phyloP scores from a whole-genome alignment of 2,888 invertebrate species.

The Autographa pulchrina region DNA sequence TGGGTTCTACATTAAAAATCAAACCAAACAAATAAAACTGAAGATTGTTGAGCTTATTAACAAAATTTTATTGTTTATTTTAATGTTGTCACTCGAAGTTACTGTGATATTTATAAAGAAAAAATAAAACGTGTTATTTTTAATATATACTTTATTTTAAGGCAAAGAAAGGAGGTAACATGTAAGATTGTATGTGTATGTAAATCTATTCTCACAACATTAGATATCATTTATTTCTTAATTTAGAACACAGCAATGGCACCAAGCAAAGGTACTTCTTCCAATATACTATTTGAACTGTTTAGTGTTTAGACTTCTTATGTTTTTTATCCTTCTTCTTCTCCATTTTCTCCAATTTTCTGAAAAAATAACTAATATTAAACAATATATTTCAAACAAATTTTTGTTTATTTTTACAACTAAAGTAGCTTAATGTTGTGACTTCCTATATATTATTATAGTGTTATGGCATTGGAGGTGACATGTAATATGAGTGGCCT shows the following conservation, averaged over 20 bases:
- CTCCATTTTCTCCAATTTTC: conserved; percentile 92
- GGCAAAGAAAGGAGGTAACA: conserved; percentile 7
- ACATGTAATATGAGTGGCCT: neutral
- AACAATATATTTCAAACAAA: neutral
- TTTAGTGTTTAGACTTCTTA: conserved; percentile 75
- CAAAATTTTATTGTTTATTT: conserved; percentile 8
- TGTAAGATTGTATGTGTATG: neutral
- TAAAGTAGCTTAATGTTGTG: too few species aligned
- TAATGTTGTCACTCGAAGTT: conserved; percentile 20
- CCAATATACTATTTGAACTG: neutral
- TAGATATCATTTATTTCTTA: neutral
- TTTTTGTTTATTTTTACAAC: conserved; percentile 6
- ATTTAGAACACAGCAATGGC: conserved; percentile 3
- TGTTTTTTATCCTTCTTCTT: conserved; percentile 86
- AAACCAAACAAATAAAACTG: neutral
- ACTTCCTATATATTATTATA: too few species aligned
- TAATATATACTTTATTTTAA: conserved; percentile 10
- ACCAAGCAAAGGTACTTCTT: conserved; percentile 6
- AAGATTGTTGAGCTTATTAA: neutral
- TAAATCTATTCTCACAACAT: conserved; percentile 15
- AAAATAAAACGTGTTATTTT: conserved; percentile 7
- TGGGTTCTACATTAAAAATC: neutral
- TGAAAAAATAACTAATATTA: conserved; percentile 69
- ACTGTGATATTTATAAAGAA: conserved; percentile 49
- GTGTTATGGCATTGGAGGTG: too few species aligned